Evolutionary conservation across 2,113 vertebrate species (phyloP), one percentile per base, ranked within the genome.

Genomic region (Clarias gariepinus): DNA sequence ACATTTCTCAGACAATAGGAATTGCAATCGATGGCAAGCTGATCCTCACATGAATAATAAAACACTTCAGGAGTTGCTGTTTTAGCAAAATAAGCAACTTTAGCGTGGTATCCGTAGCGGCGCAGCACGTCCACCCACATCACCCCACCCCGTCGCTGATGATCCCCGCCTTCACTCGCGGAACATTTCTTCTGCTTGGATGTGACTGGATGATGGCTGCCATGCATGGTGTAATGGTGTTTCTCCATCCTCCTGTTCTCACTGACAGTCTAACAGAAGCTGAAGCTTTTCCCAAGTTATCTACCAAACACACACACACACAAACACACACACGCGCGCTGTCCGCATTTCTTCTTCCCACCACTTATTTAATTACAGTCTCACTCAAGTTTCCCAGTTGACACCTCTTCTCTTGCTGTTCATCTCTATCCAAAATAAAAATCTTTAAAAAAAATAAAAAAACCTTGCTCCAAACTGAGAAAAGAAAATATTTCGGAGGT

Each of bases 261-360:
- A 83, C 78, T 84, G 53, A 86, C 76, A 74, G 80, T 84, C 74
- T 64, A 81, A 68, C 78, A 87, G 74, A 81, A 73, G 85, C 9
- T 61, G 33, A 21, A 36, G 66, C 47, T 83, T 83, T 79, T n/a
- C 74, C 16, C 61, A 82, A 63, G 33, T 77, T 76, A 57, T 57
- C 77, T 23, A 33, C n/a, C 77, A 81, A 18, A 66, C 58, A 30
- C 28, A 41, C 33, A 86, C 61, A 80, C 47, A 73, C 83, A 86
- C 71, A 33, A 10, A 57, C 76, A 55, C 53, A 55, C 74, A 71
- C 89, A 86, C 25, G 52, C 15, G 82, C 19, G 81, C 18, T 0
- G 15, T 71, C 18, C 5, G 18, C 7, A 2, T 66, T 66, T 66
- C 15, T 28, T 52, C 33, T 64, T 19, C 63, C 68, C 19, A 13